Evolutionary conservation across 1,140 invertebrate genomes (phyloP).

Genomic region (Protaetia brevitarsis): DNA sequence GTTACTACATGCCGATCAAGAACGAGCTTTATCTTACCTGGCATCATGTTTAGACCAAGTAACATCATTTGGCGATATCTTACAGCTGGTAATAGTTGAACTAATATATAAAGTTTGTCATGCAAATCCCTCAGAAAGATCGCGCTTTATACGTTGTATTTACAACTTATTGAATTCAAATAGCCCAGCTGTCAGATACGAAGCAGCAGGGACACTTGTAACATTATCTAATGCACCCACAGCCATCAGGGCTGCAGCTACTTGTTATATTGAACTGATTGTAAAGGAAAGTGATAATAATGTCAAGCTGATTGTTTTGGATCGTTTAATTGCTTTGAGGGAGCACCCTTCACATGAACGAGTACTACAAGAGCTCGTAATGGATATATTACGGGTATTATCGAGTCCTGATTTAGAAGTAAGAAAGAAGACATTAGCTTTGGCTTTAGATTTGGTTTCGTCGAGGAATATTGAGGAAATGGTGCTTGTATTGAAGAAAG

Average conservation of each 20-base stretch:
- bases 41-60: slow-evolving; percentile 93
- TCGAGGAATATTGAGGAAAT: slow-evolving; percentile 94
- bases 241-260: slow-evolving; percentile 95
- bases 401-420: slow-evolving; percentile 92
- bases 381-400: slow-evolving; percentile 96
- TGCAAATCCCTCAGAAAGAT: slow-evolving; percentile 93
- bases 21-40: slow-evolving; percentile 87
- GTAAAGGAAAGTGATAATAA: slow-evolving; percentile 99
- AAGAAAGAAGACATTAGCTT: slow-evolving; percentile 79
- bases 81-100: slow-evolving; percentile 98
- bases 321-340: slow-evolving; percentile 86
- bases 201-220: slow-evolving; percentile 99
- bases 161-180: slow-evolving; percentile 96
- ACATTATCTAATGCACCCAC: slow-evolving; percentile 95
- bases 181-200: slow-evolving; percentile 95
- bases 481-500: slow-evolving; percentile 91
- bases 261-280: slow-evolving; percentile 97
- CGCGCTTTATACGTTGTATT: slow-evolving; percentile 96
- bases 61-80: slow-evolving; percentile 93
- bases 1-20: slow-evolving; percentile 96
- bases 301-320: slow-evolving; percentile 97
- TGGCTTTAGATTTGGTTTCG: slow-evolving; percentile 90
- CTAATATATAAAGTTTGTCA: slow-evolving; percentile 99
- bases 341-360: slow-evolving; percentile 85
- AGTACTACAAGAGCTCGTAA: slow-evolving; percentile 94